Evolutionary conservation across 2,797 vertebrate species (phyloP), one percentile per base, ranked within the genome.

Genomic region (Myotis planiceps): DNA sequence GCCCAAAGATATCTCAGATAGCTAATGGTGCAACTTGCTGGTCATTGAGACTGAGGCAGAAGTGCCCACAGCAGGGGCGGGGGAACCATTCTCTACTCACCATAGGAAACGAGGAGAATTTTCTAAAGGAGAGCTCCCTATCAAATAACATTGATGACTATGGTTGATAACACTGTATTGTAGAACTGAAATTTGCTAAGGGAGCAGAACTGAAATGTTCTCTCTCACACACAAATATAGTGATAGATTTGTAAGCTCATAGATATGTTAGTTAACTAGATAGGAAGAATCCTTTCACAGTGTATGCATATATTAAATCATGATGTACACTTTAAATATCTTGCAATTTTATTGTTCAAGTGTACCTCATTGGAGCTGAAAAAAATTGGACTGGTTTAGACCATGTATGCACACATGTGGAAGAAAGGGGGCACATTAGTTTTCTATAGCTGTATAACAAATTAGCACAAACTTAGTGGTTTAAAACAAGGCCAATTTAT

Each of bases 401-500:
- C 1, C 0, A 1, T 25, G 18, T 39, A 32, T 42, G 34, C 1
- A 18, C 1, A 5, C 32, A 32, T 27, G n/a, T 49, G 15, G 60
- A n/a, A 68, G 34, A 90, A 29, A 80, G 15, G 4, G 93, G 29
- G 53, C 19, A 49, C n/a, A 6, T n/a, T 58, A 19, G 18, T 76
- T 83, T 86, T 75, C 39, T 86, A 47, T 58, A 49, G 37, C 32
- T 69, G 2, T 68, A 42, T 42, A 72, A 55, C 4, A 65, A 85
- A 72, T 71, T 34, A 45, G 9, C 18, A 19, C 39, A 74, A 82
- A 71, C 0, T 37, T 32, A 49, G n/a, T 34, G 21, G 27, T 10
- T 81, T 90, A 60, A 55, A 55, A 49, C 37, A 72, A 79, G 53
- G 53, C 2, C 4, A 29, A 58, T 3, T 29, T 49, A 34, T 63